Conservation (phyloP, 1,140 invertebrate genomes). For the Oedothorax gibbosus region DNA sequence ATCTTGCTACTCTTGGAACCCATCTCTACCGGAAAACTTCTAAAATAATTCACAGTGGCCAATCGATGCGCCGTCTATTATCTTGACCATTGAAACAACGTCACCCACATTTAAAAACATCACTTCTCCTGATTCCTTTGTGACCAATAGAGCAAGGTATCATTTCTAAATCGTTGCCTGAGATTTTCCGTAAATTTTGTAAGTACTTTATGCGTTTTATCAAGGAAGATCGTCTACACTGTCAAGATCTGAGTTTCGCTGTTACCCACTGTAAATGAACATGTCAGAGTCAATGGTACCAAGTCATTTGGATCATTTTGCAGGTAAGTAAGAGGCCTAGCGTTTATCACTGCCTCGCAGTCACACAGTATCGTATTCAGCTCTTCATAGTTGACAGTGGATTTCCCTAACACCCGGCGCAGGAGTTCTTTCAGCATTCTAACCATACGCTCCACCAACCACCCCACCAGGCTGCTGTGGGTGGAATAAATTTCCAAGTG, state of each 20-base stretch:
- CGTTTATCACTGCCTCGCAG: too few species aligned
- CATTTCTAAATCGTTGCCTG: conserved; percentile 1
- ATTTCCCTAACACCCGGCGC: too few species aligned
- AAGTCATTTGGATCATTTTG: too few species aligned
- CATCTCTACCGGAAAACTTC: not conserved
- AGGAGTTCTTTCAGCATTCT: too few species aligned
- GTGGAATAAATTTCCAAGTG: too few species aligned
- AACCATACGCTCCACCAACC: too few species aligned
- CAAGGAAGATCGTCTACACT: not conserved
- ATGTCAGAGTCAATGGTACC: conserved; percentile 11
- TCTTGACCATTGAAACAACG: not conserved
- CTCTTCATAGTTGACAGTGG: too few species aligned
- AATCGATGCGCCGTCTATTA: not conserved
- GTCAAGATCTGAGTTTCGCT: conserved; percentile 11
- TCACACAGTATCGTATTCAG: too few species aligned
- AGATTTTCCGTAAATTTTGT: not conserved
- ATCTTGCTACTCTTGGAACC: not conserved
- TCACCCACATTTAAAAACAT: not conserved
- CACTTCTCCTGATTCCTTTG: not conserved
- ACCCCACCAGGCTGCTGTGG: too few species aligned
- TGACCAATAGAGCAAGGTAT: not conserved
- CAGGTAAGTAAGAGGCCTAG: too few species aligned
- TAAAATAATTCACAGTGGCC: not conserved
- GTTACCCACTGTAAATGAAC: not conserved
- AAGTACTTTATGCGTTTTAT: too few species aligned